phyloP scores from a whole-genome alignment of 1,140 invertebrate species.

The Globodera ellingtonae region DNA sequence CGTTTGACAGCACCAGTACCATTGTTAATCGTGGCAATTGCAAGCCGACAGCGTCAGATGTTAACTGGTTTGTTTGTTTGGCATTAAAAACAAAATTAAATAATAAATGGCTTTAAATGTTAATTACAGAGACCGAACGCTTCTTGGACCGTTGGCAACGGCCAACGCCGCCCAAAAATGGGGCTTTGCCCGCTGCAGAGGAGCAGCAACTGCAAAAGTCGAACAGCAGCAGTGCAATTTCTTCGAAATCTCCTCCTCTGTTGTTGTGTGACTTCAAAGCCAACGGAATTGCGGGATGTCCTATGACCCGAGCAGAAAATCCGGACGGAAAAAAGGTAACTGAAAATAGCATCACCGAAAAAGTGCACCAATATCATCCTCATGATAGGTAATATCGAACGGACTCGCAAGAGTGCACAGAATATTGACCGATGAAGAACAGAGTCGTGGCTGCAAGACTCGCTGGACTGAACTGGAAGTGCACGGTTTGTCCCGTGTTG shows the following conservation, averaged over 20 bases:
- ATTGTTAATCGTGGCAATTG: neutral
- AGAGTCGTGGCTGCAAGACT: slow-evolving; percentile 40
- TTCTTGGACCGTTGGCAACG: slow-evolving; percentile 28
- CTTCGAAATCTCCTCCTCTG: neutral
- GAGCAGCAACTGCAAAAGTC: slow-evolving; percentile 19
- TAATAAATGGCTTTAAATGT: neutral
- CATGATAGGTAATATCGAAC: slow-evolving; percentile 40
- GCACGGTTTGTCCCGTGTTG: slow-evolving; percentile 42
- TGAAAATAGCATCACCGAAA: neutral
- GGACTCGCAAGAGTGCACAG: slow-evolving; percentile 41
- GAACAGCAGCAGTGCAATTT: slow-evolving; percentile 18
- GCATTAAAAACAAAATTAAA: no score
- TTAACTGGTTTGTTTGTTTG: slow-evolving; percentile 13
- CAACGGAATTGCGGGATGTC: slow-evolving; percentile 40
- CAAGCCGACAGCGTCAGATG: slow-evolving; percentile 1
- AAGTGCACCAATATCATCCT: neutral
- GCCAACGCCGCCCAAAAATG: slow-evolving; percentile 28
- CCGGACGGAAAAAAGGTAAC: slow-evolving; percentile 44
- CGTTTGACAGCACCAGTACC: neutral
- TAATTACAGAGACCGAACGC: slow-evolving; percentile 16
- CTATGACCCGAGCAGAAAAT: slow-evolving; percentile 40
- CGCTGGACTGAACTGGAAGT: slow-evolving; percentile 53
- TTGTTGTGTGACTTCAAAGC: slow-evolving; percentile 15
- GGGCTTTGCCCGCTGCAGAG: neutral
- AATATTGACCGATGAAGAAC: slow-evolving; percentile 47